Evolutionary conservation across 2,888 invertebrate genomes (phyloP), one percentile per base, ranked within the genome.

Genomic region (Carabus problematicus): DNA sequence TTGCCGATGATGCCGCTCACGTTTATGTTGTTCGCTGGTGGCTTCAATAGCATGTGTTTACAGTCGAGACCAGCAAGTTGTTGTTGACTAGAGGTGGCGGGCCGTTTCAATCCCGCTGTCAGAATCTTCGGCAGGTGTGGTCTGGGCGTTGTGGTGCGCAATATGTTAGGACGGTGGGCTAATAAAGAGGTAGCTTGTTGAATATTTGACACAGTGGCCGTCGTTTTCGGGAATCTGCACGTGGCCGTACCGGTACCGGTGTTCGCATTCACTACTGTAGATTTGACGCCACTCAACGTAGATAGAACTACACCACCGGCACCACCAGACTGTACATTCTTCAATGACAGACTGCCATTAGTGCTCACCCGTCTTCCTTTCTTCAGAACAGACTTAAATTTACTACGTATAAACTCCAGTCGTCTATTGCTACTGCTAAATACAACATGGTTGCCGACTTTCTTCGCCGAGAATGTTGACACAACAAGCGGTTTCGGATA

Each of bases 401-500:
- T 83, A 74, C 82, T 82, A 60, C 85, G 81, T 41, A 85, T 84
- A 45, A 84, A 83, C 59, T 85, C 84, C 75, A 83, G 83, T 72
- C 80, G 80, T 72, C 84, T 84, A 72, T 79, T 79, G 56, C 86
- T 85, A 72, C 78, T 79, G 56, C 86, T 85, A 73, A 87, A 76
- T 1, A 87, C 82, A 55, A 87, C 80, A 8, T 86, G 85, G 72
- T 85, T 84, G 58, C 87, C 87, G 52, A 87, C 83, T 76, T 86
- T 86, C 16, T 85, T 81, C 55, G 87, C 83, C 75, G 86, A 85
- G 76, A 84, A 86, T 7, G 86, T 85, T 75, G 87, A 85, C 59
- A 87, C 77, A 41, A 85, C 84, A 9, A 89, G 84, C 9, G 88
- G 87, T 71, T 89, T 86, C 71, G 88, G 86, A 70, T 87, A 85